phyloP scores from a whole-genome alignment of 2,113 vertebrate genomes.

The Oxyruncus cristatus region DNA sequence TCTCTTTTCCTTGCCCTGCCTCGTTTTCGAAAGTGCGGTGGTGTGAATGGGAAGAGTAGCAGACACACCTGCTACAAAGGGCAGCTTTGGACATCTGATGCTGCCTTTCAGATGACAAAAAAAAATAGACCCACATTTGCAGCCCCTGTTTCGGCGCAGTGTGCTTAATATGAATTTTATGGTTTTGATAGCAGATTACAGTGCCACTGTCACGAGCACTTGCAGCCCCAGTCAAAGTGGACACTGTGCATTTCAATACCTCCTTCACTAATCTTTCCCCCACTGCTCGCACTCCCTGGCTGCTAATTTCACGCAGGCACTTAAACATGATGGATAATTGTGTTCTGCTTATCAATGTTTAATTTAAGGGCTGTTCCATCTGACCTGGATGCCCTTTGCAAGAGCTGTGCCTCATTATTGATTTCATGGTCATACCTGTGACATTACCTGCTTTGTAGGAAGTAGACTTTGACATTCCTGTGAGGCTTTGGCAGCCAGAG shows the following conservation, averaged over 20 bases:
- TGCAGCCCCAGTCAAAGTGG: constrained; percentile 40
- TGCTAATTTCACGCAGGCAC: constrained; percentile 71
- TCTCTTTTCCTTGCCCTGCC: background rate
- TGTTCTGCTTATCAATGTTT: constrained; percentile 72
- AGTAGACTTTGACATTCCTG: constrained; percentile 74
- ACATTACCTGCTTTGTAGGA: constrained; percentile 75
- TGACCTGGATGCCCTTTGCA: constrained; percentile 77
- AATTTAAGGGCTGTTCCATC: constrained; percentile 72
- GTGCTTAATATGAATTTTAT: constrained; percentile 64
- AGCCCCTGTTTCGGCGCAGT: background rate
- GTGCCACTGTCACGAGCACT: constrained; percentile 1
- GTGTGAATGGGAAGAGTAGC: background rate
- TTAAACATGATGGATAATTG: constrained; percentile 70
- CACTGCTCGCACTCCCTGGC: constrained; percentile 51
- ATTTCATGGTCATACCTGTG: constrained; percentile 80
- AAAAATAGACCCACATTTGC: background rate
- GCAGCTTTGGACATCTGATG: background rate
- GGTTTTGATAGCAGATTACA: constrained; percentile 25
- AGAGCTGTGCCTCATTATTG: constrained; percentile 75
- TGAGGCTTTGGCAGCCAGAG: constrained; percentile 69
- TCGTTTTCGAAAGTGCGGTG: background rate
- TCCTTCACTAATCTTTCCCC: constrained; percentile 59
- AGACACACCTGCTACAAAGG: background rate
- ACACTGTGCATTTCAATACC: constrained; percentile 25
- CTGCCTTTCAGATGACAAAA: background rate